Conservation (phyloP, 2,797 vertebrate species). For the Argya squamiceps region DNA sequence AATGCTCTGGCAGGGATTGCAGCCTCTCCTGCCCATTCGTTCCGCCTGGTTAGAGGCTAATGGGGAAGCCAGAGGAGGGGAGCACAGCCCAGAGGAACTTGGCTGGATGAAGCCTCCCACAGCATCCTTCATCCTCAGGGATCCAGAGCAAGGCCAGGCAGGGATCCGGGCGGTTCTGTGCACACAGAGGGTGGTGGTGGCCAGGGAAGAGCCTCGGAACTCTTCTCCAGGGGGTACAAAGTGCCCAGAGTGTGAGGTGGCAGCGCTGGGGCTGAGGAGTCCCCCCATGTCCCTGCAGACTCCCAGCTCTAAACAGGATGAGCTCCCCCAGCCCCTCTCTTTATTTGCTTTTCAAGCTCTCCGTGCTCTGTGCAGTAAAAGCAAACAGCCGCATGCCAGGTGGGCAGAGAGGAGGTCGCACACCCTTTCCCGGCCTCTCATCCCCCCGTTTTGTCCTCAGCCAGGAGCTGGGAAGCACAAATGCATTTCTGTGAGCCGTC, state of each 20-base stretch:
- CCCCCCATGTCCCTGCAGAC: rapidly evolving
- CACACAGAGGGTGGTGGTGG: rapidly evolving
- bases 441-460: rapidly evolving
- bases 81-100: background rate
- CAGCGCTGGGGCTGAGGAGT: no score
- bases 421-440: rapidly evolving
- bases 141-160: background rate
- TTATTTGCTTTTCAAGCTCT: background rate
- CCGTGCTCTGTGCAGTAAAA: background rate
- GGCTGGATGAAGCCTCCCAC: background rate
- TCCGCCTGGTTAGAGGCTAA: background rate
- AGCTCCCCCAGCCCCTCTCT: rapidly evolving
- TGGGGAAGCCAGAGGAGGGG: background rate
- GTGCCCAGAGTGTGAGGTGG: rapidly evolving
- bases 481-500: background rate
- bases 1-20: background rate
- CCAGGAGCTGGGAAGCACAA: background rate
- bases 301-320: background rate
- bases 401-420: background rate
- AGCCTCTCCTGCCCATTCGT: background rate
- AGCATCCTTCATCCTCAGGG: background rate
- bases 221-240: rapidly evolving
- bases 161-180: background rate
- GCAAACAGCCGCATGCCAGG: background rate
- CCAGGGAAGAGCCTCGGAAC: background rate